Evolutionary conservation across 1,140 invertebrate species (phyloP).

Genomic region (Elysia chlorotica): DNA sequence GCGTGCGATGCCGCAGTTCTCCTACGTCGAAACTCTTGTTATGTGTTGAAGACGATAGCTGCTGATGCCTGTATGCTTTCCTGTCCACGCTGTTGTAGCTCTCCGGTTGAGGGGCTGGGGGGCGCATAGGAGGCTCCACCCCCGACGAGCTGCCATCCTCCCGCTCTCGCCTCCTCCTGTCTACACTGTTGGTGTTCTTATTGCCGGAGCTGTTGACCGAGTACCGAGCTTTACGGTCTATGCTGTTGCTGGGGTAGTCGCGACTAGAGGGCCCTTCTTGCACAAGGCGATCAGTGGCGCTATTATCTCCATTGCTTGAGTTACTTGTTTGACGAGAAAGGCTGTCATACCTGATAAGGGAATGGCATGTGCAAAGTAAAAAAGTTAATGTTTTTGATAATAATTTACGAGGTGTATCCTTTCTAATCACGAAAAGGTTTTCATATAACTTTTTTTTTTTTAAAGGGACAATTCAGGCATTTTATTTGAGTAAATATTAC

Average conservation of each 20-base stretch:
- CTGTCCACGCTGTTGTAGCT: slow-evolving; percentile 16
- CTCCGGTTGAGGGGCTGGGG: not conserved
- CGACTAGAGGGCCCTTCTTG: no score
- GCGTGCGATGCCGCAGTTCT: not conserved
- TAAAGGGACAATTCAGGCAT: no score
- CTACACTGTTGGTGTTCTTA: not conserved
- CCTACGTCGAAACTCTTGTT: slow-evolving; percentile 11
- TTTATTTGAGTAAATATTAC: no score
- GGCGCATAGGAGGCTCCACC: slow-evolving; percentile 3
- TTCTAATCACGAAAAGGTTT: no score
- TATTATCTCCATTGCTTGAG: not conserved
- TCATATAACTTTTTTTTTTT: no score
- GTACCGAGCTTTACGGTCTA: not conserved
- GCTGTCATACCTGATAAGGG: slow-evolving; percentile 3
- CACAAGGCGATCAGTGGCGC: no score
- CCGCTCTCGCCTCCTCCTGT: not conserved
- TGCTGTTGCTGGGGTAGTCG: no score
- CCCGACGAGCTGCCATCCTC: no score
- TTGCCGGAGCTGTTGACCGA: not conserved
- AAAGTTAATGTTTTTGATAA: not conserved
- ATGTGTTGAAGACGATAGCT: not conserved
- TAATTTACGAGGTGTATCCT: not conserved
- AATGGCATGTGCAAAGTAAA: not conserved
- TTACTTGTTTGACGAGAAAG: not conserved
- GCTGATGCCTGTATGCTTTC: not conserved